A percentile compares a stretch with the other conserved stretches of the same genome.
Conservation (phyloP, 2,113 vertebrate species). For the Rostratula benghalensis region DNA sequence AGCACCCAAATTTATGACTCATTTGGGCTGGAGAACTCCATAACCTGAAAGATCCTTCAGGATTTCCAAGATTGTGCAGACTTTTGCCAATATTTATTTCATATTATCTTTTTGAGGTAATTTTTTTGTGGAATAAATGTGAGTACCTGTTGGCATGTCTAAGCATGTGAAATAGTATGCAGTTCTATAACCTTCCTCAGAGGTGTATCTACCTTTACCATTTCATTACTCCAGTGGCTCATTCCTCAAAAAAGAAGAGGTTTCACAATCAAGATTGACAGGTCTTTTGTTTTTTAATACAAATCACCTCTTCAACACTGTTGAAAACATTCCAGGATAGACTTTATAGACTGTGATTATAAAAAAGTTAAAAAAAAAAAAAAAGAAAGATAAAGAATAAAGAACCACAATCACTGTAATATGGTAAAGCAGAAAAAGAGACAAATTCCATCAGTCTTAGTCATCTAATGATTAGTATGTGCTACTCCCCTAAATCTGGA, state of each 20-base stretch:
- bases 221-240: neutral
- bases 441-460: neutral
- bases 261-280: neutral
- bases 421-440: neutral
- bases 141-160: neutral
- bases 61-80: neutral
- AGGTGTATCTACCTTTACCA: neutral
- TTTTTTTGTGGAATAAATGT: neutral
- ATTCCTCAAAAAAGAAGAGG: neutral
- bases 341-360: neutral
- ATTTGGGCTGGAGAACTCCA: neutral
- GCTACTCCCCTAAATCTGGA: constrained; percentile 35
- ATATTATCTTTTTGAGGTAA: neutral
- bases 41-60: neutral
- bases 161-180: neutral
- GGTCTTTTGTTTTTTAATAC: neutral
- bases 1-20: neutral
- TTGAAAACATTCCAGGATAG: neutral
- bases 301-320: neutral
- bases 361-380: neutral
- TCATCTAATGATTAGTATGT: neutral
- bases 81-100: neutral
- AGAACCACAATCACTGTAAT: neutral
- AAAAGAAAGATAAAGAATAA: neutral
- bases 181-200: neutral